Conservation (phyloP, 2,888 invertebrate species). For the Creontiades dilutus region DNA sequence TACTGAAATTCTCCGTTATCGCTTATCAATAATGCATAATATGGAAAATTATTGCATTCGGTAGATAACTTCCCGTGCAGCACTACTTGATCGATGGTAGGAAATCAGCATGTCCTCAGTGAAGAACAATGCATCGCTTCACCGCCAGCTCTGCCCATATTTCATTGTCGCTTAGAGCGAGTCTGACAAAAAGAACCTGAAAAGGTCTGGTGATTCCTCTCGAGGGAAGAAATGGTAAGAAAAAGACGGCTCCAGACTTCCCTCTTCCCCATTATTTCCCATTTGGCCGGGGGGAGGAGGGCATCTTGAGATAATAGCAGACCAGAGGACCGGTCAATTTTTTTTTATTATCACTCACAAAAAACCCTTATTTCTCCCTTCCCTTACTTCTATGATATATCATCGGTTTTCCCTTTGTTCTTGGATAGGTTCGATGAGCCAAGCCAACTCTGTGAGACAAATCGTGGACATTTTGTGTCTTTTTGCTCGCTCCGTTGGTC, state of each 20-base stretch:
- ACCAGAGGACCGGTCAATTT: slow-evolving; percentile 9
- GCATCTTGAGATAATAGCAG: slow-evolving; percentile 25
- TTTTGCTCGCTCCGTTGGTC: neutral
- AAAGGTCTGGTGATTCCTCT: slow-evolving; percentile 20
- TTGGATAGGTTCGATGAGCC: neutral
- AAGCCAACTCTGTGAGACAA: neutral
- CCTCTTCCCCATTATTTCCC: neutral
- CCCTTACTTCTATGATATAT: neutral
- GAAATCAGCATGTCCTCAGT: slow-evolving; percentile 6
- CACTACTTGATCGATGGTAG: neutral
- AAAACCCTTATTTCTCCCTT: neutral
- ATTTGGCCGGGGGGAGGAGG: neutral
- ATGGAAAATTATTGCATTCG: neutral
- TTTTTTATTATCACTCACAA: slow-evolving; percentile 22
- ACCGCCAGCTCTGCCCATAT: neutral
- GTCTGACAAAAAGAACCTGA: neutral
- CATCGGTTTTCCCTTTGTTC: slow-evolving; percentile 23
- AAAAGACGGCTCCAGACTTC: neutral
- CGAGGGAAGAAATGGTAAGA: neutral
- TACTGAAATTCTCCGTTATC: neutral
- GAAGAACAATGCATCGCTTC: slow-evolving; percentile 25
- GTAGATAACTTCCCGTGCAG: neutral
- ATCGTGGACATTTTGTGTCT: slow-evolving; percentile 9
- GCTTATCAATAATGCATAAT: neutral
- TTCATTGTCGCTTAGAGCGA: slow-evolving; percentile 18